These are phyloP conservation scores for Phymorhynchus buccinoides DNA, from an alignment of 1,140 invertebrate species.

Conservation along the genomic window DNA sequence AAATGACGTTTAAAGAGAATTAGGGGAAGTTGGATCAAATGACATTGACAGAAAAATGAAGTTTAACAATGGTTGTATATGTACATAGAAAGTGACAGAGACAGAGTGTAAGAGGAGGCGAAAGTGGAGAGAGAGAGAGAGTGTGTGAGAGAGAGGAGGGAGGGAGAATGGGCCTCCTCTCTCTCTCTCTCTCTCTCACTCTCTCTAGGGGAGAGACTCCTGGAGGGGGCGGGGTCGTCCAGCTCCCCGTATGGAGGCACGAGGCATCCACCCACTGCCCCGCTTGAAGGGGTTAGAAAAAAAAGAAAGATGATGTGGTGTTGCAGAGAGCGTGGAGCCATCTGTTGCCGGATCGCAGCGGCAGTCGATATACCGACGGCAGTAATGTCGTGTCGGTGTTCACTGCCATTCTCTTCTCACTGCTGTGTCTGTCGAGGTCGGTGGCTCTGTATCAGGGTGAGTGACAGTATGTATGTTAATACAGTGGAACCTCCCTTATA, in stretches of 20 bases:
- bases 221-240: too few relatives aligned
- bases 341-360: constrained; percentile 75
- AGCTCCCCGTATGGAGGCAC: too few relatives aligned
- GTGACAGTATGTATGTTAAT: too few relatives aligned
- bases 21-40: too few relatives aligned
- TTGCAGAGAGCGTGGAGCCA: constrained; percentile 79
- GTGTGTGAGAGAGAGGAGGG: neutral
- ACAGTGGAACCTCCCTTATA: too few relatives aligned
- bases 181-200: neutral
- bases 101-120: neutral
- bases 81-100: neutral
- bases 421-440: constrained; percentile 76
- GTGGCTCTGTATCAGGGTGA: constrained; percentile 75
- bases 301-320: neutral
- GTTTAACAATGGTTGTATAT: neutral
- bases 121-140: neutral
- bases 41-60: neutral
- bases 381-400: constrained; percentile 82
- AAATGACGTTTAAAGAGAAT: too few relatives aligned
- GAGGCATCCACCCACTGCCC: too few relatives aligned
- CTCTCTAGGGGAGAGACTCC: too few relatives aligned
- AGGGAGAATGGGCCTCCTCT: neutral
- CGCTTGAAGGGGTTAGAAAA: neutral
- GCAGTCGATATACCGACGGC: constrained; percentile 81
- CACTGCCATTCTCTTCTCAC: constrained; percentile 78